Evolutionary conservation across 2,797 vertebrate species (phyloP), one percentile per base, ranked within the genome.

Genomic region (Cossypha heuglini): DNA sequence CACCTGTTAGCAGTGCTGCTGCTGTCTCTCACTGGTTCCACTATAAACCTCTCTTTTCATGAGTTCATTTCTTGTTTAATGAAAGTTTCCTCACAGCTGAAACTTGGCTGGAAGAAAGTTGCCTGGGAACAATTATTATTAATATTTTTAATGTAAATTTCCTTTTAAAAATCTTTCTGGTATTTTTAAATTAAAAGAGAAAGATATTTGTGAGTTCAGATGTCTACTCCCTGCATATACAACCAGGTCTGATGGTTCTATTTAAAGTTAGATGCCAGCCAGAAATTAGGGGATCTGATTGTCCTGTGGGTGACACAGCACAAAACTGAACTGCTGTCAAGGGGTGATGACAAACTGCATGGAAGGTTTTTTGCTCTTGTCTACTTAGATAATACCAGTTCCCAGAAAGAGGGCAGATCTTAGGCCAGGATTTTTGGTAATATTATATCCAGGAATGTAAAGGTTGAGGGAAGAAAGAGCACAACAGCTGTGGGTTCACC

Each of bases 1-100:
- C 96, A 96, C 95, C 90, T 96, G 95, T 80, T 76, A 87, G 59
- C 46, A 42, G 29, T 9, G 43, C 74, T 88, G 62, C 82, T 83
- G 77, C 64, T 75, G 42, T 35, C 61, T 74, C 90, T 93, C 71
- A 33, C 24, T 71, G 29, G 67, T 73, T 94, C 92, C 89, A 93
- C 78, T 86, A 73, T 78, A 93, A 95, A 93, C 52, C 42, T 66
- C 74, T 54, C 62, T 69, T 89, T 96, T 87, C 85, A 93, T 75
- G 64, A 95, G 74, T 93, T 90, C 73, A 71, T 94, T 92, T 92
- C 78, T 96, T 80, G 48, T 71, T 74, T 90, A 93, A 87, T 96
- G 90, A 87, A 94, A 89, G 46, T 90, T 96, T 92, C 63, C 75
- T 88, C 16, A n/a, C 62, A 91, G 79, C 29, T 94, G 87, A 97